phyloP scores from a whole-genome alignment of 2,113 vertebrate genomes.

The Oncorhynchus gorbuscha region DNA sequence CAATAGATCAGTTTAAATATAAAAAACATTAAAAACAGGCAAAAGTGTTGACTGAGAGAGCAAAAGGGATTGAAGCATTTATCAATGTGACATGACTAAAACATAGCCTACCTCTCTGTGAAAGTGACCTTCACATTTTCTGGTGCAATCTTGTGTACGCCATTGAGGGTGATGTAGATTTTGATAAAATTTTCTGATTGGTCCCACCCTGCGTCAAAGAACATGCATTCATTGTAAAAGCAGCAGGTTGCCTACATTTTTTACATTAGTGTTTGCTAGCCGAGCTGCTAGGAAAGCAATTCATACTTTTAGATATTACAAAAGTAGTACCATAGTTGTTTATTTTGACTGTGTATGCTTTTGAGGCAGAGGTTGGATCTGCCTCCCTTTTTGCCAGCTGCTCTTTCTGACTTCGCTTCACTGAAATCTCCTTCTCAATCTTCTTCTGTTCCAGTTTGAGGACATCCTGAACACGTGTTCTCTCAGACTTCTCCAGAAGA shows the following conservation, averaged over 20 bases:
- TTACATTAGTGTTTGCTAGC: not conserved
- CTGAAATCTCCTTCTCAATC: constrained; percentile 85
- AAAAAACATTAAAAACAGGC: not conserved
- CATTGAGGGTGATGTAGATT: constrained; percentile 90
- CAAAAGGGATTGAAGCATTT: not conserved
- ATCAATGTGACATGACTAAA: not conserved
- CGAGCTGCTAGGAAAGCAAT: not conserved
- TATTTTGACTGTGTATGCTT: constrained; percentile 91
- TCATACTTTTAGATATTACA: not conserved
- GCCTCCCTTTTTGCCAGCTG: constrained; percentile 72
- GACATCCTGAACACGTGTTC: constrained; percentile 81
- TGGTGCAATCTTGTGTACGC: constrained; percentile 84
- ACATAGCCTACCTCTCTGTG: constrained; percentile 82
- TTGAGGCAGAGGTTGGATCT: constrained; percentile 69
- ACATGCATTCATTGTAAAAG: not conserved
- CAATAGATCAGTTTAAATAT: not conserved
- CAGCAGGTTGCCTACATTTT: not conserved
- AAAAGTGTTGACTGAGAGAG: not conserved
- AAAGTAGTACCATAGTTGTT: constrained; percentile 85
- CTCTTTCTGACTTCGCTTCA: constrained; percentile 75
- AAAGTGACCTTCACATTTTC: constrained; percentile 89
- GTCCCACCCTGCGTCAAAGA: constrained; percentile 86
- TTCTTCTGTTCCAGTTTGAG: constrained; percentile 84
- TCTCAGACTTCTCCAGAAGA: constrained; percentile 77
- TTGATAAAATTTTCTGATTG: constrained; percentile 97